Evolutionary conservation across 2,888 invertebrate species (phyloP), one percentile per base, ranked within the genome.

Genomic region (Bombylius discolor): DNA sequence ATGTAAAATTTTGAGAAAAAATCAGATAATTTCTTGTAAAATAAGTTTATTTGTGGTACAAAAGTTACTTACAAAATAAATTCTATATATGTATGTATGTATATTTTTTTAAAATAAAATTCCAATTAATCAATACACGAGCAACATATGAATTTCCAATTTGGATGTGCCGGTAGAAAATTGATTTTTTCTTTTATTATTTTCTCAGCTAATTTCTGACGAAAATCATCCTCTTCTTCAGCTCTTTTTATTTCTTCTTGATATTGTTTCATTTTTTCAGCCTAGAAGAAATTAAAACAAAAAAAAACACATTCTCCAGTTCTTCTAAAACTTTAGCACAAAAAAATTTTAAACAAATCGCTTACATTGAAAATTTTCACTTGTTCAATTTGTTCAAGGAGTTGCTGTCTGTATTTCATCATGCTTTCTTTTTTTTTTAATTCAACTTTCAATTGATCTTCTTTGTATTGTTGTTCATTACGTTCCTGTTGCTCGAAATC

Each of bases 91-190:
- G n/a, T n/a, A n/a, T n/a, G n/a, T n/a, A n/a, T n/a, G 23, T 23
- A 23, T 23, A 2, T 23, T 23, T 23, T 23, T 23, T 23, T 23
- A 23, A 23, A 23, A 23, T 23, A 23, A 23, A 23, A 23, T 23
- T 23, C 23, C 23, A 23, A 23, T 23, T 23, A 23, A 23, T 23
- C 23, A 23, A 23, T 23, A 23, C 56, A 58, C 3, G 51, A 32
- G 48, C 58, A 56, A 9, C 11, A 39, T 14, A 58, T 53, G n/a
- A 56, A 47, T 23, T 45, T 54, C 58, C 58, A 58, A 33, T 58
- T 58, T 4, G 58, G 58, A 54, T 58, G 58, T 33, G 50, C 46
- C 47, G 48, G 49, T 42, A 58, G 48, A 42, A 54, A 58, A 13
- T 56, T 45, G 8, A 56, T 52, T 32, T 55, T 47, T 32, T 52